A percentile compares a stretch with the other conserved stretches of the same genome.
Evolutionary conservation across 1,140 invertebrate genomes (phyloP).

Genomic region (Drosophila tani): DNA sequence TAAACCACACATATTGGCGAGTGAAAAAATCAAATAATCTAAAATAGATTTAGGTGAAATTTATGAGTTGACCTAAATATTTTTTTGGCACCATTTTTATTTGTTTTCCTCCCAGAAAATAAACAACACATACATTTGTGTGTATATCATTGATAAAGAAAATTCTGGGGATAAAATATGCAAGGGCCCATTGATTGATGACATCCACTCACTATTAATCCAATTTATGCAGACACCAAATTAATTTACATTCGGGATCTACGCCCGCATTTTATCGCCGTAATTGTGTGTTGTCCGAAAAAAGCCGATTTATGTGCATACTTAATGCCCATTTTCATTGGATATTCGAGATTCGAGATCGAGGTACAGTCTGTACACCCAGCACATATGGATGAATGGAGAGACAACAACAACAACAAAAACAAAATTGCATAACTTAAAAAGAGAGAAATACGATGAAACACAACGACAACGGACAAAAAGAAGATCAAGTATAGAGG

Average conservation of each 20-base stretch:
- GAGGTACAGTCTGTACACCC: constrained; percentile 42
- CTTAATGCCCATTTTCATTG: constrained; percentile 32
- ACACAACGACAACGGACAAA: constrained; percentile 31
- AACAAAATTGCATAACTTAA: constrained; percentile 63
- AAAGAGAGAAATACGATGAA: constrained; percentile 21
- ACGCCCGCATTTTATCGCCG: constrained; percentile 26
- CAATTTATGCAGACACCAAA: constrained; percentile 35
- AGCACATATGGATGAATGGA: constrained; percentile 17
- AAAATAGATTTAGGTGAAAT: not conserved
- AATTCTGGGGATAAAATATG: constrained; percentile 27
- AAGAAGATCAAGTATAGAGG: constrained; percentile 59
- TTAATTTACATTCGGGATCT: constrained; percentile 44
- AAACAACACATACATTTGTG: constrained; percentile 30
- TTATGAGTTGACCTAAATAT: constrained; percentile 47
- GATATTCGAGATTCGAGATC: constrained; percentile 11
- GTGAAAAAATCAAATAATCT: not conserved
- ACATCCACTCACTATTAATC: constrained; percentile 18
- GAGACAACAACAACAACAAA: constrained; percentile 15
- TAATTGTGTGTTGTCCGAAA: constrained; percentile 25
- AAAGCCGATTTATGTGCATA: constrained; percentile 38
- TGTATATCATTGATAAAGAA: constrained; percentile 35
- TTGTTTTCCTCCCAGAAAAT: constrained; percentile 19
- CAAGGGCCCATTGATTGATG: constrained; percentile 30
- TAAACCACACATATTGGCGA: not conserved
- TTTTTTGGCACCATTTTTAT: constrained; percentile 20